phyloP scores from a whole-genome alignment of 2,888 invertebrate genomes.

The Temnothorax unifasciatus region DNA sequence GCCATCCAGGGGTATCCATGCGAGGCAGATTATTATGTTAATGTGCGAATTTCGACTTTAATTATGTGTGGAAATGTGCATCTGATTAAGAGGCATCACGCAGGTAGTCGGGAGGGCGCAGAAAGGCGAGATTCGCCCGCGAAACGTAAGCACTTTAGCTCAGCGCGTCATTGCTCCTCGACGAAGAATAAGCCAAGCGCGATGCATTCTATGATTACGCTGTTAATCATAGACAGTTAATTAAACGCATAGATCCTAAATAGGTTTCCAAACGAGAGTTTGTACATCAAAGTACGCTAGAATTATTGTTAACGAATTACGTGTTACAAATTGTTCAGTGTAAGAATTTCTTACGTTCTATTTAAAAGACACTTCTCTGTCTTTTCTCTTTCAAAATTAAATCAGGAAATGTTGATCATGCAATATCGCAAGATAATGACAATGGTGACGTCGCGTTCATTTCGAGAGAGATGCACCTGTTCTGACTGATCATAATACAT shows the following conservation, averaged over 20 bases:
- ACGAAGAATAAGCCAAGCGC: not conserved
- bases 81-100: conserved; percentile 45
- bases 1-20: conserved; percentile 61
- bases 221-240: too few species aligned
- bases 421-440: not conserved
- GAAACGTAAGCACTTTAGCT: not conserved
- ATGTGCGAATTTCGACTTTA: conserved; percentile 61
- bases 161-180: not conserved
- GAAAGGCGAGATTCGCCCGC: conserved; percentile 15
- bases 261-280: not conserved
- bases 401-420: not conserved
- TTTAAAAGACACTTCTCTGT: not conserved
- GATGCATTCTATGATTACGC: conserved; percentile 5
- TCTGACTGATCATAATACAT: not conserved
- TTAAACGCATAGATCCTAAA: not conserved
- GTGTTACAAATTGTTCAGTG: not conserved
- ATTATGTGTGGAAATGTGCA: conserved; percentile 60
- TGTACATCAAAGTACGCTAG: not conserved
- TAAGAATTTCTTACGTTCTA: not conserved
- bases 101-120: not conserved
- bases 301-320: not conserved
- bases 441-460: not conserved
- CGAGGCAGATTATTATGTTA: conserved; percentile 66
- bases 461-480: not conserved
- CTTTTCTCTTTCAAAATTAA: not conserved